Percentiles rank a stretch among this genome's conserved stretches.
Conservation (phyloP, 2,888 invertebrate species). For the Spatulosminthurus flaviceps region DNA sequence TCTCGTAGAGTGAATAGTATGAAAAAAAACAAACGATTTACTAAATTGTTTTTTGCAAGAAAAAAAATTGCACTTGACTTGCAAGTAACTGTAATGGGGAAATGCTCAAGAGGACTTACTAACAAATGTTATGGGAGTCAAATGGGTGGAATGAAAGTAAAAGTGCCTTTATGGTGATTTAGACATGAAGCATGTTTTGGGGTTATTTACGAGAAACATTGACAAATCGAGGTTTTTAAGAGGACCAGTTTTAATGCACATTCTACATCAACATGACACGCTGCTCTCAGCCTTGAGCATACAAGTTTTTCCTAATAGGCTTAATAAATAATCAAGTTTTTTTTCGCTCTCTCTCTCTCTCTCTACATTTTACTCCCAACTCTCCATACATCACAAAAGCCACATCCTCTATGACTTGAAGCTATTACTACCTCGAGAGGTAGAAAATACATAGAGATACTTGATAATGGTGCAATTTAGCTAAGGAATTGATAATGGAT, state of each 20-base stretch:
- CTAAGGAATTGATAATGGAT: slow-evolving; percentile 47
- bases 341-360: slow-evolving; percentile 2
- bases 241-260: slow-evolving; percentile 47
- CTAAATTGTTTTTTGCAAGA: too few relatives aligned
- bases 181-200: slow-evolving; percentile 24
- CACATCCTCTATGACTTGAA: too few relatives aligned
- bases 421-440: too few relatives aligned
- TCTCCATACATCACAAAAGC: too few relatives aligned
- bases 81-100: too few relatives aligned
- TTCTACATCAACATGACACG: slow-evolving; percentile 46
- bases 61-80: too few relatives aligned
- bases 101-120: background rate
- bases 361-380: background rate
- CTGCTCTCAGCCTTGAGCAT: background rate
- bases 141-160: background rate
- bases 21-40: too few relatives aligned
- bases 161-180: background rate
- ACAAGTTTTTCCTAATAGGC: slow-evolving; percentile 42
- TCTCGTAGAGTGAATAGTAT: too few relatives aligned
- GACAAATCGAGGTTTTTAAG: slow-evolving; percentile 51
- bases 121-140: slow-evolving; percentile 11
- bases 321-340: slow-evolving; percentile 49
- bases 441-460: too few relatives aligned
- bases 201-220: slow-evolving; percentile 50
- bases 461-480: slow-evolving; percentile 44